Evolutionary conservation across 1,140 invertebrate genomes (phyloP), one percentile per base, ranked within the genome.

Genomic region (Tetramorium alpestre): DNA sequence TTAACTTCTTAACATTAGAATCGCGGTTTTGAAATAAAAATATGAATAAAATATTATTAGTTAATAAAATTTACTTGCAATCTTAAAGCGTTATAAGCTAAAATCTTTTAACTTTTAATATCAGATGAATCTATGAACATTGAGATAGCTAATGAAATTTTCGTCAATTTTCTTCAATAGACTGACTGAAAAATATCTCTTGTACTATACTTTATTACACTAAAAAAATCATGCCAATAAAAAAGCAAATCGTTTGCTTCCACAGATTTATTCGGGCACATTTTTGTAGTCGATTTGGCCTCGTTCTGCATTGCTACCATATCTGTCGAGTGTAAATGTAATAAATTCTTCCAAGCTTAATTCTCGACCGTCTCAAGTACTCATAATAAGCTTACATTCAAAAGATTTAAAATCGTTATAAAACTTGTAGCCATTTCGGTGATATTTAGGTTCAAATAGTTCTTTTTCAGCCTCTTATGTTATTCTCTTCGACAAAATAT

Each of bases 241-340:
- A 51, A 70, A 62, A 18, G 28, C 33, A 85, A 62, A n/a, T 72
- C 58, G 77, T 85, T 73, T 72, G 54, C 25, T 56, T 18, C 11
- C 44, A 58, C 78, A 41, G 72, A 85, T 87, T 89, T 89, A 89
- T 89, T 65, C 77, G 58, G 8, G 0, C 38, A 18, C 56, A 77
- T 28, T 84, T 89, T 89, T 84, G 5, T 47, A 38, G 58, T 77
- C 11, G 58, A 64, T 78, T 62, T 78, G 44, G 58, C 58, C 58
- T 77, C 41, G 25, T 62, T 77, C 41, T 6, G 58, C 33, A 64
- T 78, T 64, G 5, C 10, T 49, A 44, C 25, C 49, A 11, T 76
- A 60, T 28, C 56, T 41, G 11, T 47, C 38, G 41, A 18, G 73
- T 28, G 16, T 77, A 64, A 64, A 78, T 2, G 41, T 25, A 64